Evolutionary conservation across 2,888 invertebrate genomes (phyloP).

Genomic region (Pterostichus niger): DNA sequence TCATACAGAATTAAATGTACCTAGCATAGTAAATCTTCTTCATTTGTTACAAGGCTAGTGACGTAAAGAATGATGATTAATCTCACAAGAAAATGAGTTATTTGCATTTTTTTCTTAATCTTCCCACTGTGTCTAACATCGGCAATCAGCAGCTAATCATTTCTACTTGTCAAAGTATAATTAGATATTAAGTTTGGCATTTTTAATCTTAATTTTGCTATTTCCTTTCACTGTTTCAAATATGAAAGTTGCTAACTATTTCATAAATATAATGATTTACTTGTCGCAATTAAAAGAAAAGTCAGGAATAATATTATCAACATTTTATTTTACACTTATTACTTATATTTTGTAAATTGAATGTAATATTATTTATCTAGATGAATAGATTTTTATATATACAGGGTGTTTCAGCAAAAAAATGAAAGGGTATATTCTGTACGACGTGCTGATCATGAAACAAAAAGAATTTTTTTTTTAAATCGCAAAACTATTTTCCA

Average conservation of each 20-base stretch:
- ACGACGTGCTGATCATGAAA: no score
- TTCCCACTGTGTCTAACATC: not conserved
- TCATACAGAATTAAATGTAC: no score
- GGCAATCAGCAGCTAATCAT: slow-evolving; percentile 39
- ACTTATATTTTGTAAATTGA: not conserved
- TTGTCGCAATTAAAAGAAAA: slow-evolving; percentile 49
- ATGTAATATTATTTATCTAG: no score
- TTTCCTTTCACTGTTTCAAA: slow-evolving; percentile 51
- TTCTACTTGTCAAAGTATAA: slow-evolving; percentile 52
- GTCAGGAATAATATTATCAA: not conserved
- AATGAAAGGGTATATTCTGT: no score
- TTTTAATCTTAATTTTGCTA: slow-evolving; percentile 51
- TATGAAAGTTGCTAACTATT: slow-evolving; percentile 54
- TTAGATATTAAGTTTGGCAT: slow-evolving; percentile 53
- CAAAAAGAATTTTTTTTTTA: no score
- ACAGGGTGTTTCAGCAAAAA: no score
- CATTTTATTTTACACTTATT: not conserved
- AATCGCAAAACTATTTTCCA: no score
- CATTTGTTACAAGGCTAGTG: no score
- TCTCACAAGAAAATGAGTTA: not conserved
- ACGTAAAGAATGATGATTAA: slow-evolving; percentile 4
- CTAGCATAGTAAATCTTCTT: no score
- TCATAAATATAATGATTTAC: slow-evolving; percentile 53
- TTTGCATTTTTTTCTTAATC: slow-evolving; percentile 29
- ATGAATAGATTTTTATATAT: no score